Conservation (phyloP, 2,797 vertebrate genomes). For the Pyrrhura leucotis region DNA sequence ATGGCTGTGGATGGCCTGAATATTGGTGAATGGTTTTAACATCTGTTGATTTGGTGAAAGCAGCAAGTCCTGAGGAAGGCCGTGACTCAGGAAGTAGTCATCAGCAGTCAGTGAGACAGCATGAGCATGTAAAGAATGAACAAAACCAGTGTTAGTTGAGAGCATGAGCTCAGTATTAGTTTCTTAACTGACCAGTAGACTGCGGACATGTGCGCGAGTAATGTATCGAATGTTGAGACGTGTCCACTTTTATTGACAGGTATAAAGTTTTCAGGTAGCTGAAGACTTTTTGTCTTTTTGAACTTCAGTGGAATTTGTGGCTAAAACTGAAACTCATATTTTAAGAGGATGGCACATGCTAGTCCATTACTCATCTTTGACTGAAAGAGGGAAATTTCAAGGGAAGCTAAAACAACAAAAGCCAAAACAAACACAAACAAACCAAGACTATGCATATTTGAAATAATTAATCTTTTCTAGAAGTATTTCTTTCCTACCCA, state of each 20-base stretch:
- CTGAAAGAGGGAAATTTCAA: not conserved
- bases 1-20: not conserved
- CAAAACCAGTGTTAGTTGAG: not conserved
- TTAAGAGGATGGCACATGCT: not conserved
- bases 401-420: not conserved
- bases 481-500: not conserved
- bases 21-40: not conserved
- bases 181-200: not conserved
- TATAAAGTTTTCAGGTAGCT: not conserved
- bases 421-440: not conserved
- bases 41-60: not conserved
- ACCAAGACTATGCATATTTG: not conserved
- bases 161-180: not conserved
- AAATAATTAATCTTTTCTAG: not conserved
- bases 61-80: not conserved
- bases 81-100: not conserved
- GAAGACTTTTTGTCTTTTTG: not conserved
- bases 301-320: not conserved
- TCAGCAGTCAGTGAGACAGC: not conserved
- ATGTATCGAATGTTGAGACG: accelerated
- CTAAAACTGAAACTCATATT: not conserved
- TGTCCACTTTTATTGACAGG: not conserved
- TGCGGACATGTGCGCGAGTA: not conserved
- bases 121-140: not conserved
- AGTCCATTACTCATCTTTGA: not conserved